Evolutionary conservation across 2,888 invertebrate genomes (phyloP), one percentile per base, ranked within the genome.

Genomic region (Erebia palarica): DNA sequence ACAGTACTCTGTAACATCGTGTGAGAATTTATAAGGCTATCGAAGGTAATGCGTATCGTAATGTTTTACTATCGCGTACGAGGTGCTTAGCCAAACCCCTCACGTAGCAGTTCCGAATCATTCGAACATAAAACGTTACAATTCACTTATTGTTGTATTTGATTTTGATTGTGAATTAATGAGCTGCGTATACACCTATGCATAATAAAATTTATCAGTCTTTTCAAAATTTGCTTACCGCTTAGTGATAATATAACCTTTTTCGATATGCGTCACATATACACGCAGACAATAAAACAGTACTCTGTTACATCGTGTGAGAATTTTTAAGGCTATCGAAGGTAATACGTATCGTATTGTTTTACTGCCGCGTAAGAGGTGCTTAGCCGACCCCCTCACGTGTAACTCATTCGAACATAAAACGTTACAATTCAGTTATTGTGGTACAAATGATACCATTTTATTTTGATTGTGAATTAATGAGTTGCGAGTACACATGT

Each of bases 401-500:
- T 51, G 36, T 51, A 51, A 69, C 18, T 69, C 59, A 59, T 69
- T 65, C 14, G 51, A 16, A 49, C 65, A 69, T 69, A 57, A 69
- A 69, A 64, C 53, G 44, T 21, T 57, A 58, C 64, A 64, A 69
- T 58, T 69, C 64, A 64, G 57, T 69, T 69, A 69, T 69, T 64
- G 36, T 36, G 9, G 57, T 47, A n/a, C n/a, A n/a, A n/a, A n/a
- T n/a, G n/a, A n/a, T n/a, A n/a, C n/a, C n/a, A 47, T 61, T 16
- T 55, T 36, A n/a, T 59, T 59, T n/a, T 1, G 59, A 36, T 16
- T 1, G 51, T 51, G 7, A 36, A 36, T 27, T 4, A 27, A 27
- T 27, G 27, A 27, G 27, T 27, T 27, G 27, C 27, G 27, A 27
- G 27, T 27, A 27, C 27, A 27, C 27, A 1, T 21, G 21, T 21